Base-by-base conservation (phyloP, 2,888 invertebrate species). In the Byasa hedistus region DNA sequence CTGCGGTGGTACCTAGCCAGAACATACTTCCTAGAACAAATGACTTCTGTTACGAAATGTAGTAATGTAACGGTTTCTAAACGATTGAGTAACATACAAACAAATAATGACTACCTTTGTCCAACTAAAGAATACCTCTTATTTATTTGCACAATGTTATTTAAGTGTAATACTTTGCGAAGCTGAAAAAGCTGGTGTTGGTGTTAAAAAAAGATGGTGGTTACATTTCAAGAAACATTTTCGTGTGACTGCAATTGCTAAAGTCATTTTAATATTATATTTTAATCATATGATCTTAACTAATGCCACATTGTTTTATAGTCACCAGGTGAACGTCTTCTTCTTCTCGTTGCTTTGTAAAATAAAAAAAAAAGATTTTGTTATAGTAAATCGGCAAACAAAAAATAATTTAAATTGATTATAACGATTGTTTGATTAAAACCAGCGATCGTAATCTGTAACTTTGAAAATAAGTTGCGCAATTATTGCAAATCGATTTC, bases 61-160 rank as follows among this genome's bases (percentile, higher is more conserved):
- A n/a, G 15, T 22, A 15, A 61, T 54, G 54, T 22, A 44, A 36
- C 27, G 23, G 17, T 63, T 24, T 56, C 55, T 51, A 24, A 48
- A 48, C 17, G 44, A 21, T 56, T 63, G n/a, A 24, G 57, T 48
- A 63, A 63, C 57, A 44, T 36, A 52, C 27, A 61, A 36, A 21
- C 19, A 61, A 55, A 55, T 39, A 61, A 39, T 55, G 24, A 36
- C n/a, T 57, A 3, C 56, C 24, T 57, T 57, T 21, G 21, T 21
- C 48, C 27, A 57, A 44, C 15, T 23, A 22, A 32, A 27, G n/a
- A 17, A 5, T 32, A 19, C 51, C 60, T 60, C 27, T 60, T 60
- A 60, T 32, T 51, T 27, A 12, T 32, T 27, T 32, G 32, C 60
- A 21, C 51, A 51, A 51, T 51, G 21, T 51, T 51, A 21, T n/a